phyloP scores from a whole-genome alignment of 2,113 vertebrate species.

The Scophthalmus maximus region DNA sequence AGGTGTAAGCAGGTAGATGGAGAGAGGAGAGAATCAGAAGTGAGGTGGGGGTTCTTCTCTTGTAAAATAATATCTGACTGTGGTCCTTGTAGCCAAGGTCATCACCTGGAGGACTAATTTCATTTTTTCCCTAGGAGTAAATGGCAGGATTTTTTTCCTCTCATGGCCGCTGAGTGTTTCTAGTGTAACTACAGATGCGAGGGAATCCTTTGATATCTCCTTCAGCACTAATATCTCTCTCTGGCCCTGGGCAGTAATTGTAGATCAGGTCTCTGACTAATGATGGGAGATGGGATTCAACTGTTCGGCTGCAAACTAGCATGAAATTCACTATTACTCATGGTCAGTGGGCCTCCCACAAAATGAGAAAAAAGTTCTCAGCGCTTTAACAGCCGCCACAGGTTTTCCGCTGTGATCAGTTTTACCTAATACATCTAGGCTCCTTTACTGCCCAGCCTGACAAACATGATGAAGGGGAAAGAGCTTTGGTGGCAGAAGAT shows the following conservation, averaged over 20 bases:
- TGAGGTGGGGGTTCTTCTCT: slow-evolving; percentile 14
- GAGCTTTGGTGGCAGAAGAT: slow-evolving; percentile 43
- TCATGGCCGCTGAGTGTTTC: slow-evolving; percentile 20
- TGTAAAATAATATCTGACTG: slow-evolving; percentile 9
- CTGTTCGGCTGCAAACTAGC: slow-evolving; percentile 62
- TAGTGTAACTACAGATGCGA: slow-evolving; percentile 21
- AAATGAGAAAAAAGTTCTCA: slow-evolving; percentile 31
- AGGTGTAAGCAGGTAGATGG: slow-evolving; percentile 10
- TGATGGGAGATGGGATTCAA: slow-evolving; percentile 59
- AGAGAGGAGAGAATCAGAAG: slow-evolving; percentile 11
- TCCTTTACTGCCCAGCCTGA: slow-evolving; percentile 53
- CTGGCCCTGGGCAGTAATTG: slow-evolving; percentile 36
- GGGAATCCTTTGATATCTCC: slow-evolving; percentile 40
- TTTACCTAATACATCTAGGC: slow-evolving; percentile 56
- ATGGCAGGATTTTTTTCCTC: slow-evolving; percentile 32
- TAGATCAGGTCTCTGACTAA: slow-evolving; percentile 53
- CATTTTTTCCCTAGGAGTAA: slow-evolving; percentile 26
- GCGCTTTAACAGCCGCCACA: slow-evolving; percentile 39
- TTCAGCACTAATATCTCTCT: slow-evolving; percentile 29
- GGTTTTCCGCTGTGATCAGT: slow-evolving; percentile 49
- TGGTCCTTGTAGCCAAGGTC: neutral
- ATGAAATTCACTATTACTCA: slow-evolving; percentile 74
- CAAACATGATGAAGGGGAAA: slow-evolving; percentile 44
- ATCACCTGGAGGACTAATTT: slow-evolving; percentile 9
- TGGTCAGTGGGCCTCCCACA: slow-evolving; percentile 59